These are phyloP conservation scores for Spatulosminthurus flaviceps DNA, from an alignment of 2,888 invertebrate species.

Conservation along the genomic window DNA sequence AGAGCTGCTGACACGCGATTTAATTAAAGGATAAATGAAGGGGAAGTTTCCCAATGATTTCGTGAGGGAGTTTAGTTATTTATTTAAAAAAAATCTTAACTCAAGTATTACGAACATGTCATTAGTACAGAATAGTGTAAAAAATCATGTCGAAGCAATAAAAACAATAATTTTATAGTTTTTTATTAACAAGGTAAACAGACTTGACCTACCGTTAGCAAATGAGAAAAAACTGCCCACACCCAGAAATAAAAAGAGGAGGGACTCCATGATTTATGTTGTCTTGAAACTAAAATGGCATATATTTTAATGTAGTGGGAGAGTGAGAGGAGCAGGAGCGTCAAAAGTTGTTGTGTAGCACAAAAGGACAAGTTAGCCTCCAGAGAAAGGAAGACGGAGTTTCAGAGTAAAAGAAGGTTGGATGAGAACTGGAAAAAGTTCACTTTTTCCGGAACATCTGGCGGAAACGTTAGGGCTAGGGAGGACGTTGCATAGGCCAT, in stretches of 20 bases:
- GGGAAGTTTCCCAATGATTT: too few relatives aligned
- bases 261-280: constrained; percentile 7
- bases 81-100: too few relatives aligned
- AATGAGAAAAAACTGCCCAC: background rate
- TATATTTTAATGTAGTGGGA: background rate
- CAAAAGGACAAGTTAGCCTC: background rate
- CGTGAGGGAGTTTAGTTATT: too few relatives aligned
- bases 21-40: too few relatives aligned
- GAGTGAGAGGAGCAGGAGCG: background rate
- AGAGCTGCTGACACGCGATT: too few relatives aligned
- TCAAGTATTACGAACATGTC: too few relatives aligned
- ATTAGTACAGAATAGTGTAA: too few relatives aligned
- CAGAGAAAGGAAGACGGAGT: background rate
- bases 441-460: too few relatives aligned
- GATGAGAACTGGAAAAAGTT: background rate
- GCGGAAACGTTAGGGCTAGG: background rate
- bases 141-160: too few relatives aligned
- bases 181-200: too few relatives aligned
- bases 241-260: background rate
- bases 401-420: background rate
- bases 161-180: too few relatives aligned
- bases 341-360: background rate
- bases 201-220: background rate
- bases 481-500: background rate
- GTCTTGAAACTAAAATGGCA: background rate